Evolutionary conservation across 2,797 vertebrate species (phyloP).

Genomic region (Acanthiza pusilla): DNA sequence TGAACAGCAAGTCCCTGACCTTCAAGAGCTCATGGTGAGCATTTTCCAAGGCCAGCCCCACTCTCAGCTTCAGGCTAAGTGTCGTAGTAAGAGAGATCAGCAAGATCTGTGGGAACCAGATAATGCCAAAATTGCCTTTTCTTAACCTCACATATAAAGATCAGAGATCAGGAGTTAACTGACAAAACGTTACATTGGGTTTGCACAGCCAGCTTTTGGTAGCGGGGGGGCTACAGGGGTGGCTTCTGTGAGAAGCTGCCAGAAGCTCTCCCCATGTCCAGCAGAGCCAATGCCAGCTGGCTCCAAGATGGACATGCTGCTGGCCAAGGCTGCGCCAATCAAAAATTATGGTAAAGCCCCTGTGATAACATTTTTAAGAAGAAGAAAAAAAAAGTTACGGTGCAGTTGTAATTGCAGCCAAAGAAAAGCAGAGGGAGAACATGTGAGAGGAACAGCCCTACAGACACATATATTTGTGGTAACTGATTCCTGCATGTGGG

Average conservation of each 20-base stretch:
- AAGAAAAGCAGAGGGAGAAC: background rate
- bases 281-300: background rate
- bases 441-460: background rate
- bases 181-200: background rate
- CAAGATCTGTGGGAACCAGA: background rate
- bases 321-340: background rate
- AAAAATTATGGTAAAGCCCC: background rate
- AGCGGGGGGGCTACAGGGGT: background rate
- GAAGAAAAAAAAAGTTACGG: background rate
- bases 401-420: background rate
- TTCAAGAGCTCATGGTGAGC: background rate
- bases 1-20: background rate
- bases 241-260: background rate
- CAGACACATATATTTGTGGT: background rate
- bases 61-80: background rate
- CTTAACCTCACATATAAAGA: background rate
- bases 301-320: background rate
- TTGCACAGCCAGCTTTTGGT: rapidly evolving
- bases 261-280: too few relatives aligned
- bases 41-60: background rate
- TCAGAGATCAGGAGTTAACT: background rate
- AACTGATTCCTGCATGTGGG: background rate
- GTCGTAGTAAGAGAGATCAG: background rate
- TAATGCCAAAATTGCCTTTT: background rate
- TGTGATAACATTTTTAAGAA: rapidly evolving